Evolutionary conservation across 1,140 invertebrate genomes (phyloP).

Genomic region (Oryctes rhinoceros): DNA sequence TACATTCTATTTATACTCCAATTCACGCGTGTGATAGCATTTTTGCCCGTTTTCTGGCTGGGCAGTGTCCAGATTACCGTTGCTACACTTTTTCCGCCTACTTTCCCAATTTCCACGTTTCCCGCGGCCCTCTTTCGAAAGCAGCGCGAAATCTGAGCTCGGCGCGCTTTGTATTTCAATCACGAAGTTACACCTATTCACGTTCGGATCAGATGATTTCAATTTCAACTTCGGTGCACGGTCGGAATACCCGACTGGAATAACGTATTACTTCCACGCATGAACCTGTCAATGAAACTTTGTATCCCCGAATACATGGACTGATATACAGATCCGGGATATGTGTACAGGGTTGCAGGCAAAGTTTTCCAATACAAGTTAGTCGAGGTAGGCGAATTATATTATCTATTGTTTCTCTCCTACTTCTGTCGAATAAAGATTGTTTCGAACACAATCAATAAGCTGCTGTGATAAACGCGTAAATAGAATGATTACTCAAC

Average conservation of each 20-base stretch:
- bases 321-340: constrained; percentile 1
- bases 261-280: constrained; percentile 32
- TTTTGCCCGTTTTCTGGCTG: no score
- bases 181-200: constrained; percentile 40
- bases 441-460: neutral
- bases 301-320: neutral
- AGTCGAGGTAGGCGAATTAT: neutral
- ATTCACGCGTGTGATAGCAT: no score
- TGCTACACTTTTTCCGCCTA: neutral
- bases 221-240: constrained; percentile 34
- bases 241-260: constrained; percentile 14
- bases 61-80: no score
- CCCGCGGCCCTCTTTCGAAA: neutral
- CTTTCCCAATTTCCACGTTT: neutral
- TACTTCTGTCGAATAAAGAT: neutral
- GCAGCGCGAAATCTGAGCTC: neutral
- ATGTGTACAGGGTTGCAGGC: neutral
- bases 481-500: constrained; percentile 13
- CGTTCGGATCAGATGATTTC: constrained; percentile 38
- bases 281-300: constrained; percentile 30
- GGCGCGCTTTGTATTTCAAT: constrained; percentile 36
- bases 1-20: no score
- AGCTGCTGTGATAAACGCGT: neutral
- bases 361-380: constrained; percentile 25
- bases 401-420: constrained; percentile 9